Conservation (phyloP, 2,888 invertebrate genomes). For the Gisinianus flammeolus region DNA sequence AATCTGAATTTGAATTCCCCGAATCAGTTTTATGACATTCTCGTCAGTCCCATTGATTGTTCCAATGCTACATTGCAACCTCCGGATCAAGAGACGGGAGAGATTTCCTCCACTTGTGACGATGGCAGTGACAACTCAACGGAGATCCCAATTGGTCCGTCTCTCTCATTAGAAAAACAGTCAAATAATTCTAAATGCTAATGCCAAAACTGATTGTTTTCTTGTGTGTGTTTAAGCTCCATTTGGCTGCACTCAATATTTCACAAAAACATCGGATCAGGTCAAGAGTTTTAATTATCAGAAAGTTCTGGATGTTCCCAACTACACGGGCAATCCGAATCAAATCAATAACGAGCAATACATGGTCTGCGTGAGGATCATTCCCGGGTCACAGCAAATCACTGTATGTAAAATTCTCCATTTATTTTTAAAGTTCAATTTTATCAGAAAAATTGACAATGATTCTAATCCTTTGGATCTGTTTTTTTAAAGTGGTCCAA, state of each 20-base stretch:
- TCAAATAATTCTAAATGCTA: not conserved
- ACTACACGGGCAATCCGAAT: slow-evolving; percentile 17
- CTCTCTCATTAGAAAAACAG: slow-evolving; percentile 1
- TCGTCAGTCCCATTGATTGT: slow-evolving; percentile 47
- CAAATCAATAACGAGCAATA: slow-evolving; percentile 54
- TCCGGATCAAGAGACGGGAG: slow-evolving; percentile 34
- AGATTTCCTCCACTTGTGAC: not conserved
- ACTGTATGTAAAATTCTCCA: slow-evolving; percentile 49
- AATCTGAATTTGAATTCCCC: slow-evolving; percentile 26
- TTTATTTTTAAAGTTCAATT: too few species aligned
- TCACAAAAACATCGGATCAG: slow-evolving; percentile 44
- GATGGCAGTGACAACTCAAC: not conserved
- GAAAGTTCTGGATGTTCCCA: not conserved
- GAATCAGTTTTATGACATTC: slow-evolving; percentile 45
- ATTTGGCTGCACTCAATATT: slow-evolving; percentile 53
- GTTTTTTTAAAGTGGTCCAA: not conserved
- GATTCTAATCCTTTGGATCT: not conserved
- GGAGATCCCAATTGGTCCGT: not conserved
- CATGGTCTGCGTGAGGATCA: slow-evolving; percentile 47
- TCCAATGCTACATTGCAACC: not conserved
- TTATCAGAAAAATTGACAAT: not conserved
- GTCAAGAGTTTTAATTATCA: slow-evolving; percentile 51
- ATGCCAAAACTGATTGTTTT: not conserved
- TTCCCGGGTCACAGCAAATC: slow-evolving; percentile 49
- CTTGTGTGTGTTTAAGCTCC: slow-evolving; percentile 47